phyloP scores from a whole-genome alignment of 2,113 vertebrate species.

The Leucopternis melanops region DNA sequence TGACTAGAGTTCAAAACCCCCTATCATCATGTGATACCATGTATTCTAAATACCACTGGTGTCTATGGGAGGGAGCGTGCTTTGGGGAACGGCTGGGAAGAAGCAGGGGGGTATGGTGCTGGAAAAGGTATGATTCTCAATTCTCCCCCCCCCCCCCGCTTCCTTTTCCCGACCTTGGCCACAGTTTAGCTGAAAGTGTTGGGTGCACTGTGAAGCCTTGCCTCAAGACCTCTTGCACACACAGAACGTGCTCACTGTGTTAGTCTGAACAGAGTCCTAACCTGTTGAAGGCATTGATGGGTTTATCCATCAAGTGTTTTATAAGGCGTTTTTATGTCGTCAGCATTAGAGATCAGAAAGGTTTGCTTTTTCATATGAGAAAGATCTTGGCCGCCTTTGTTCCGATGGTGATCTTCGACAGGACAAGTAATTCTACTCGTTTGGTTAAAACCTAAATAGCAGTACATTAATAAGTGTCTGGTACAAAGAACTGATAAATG shows the following conservation, averaged over 20 bases:
- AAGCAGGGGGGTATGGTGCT: neutral
- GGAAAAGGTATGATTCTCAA: neutral
- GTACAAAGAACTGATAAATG: slow-evolving; percentile 59
- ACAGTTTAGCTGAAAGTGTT: neutral
- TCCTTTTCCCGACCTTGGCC: neutral
- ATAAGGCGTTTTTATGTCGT: slow-evolving; percentile 17
- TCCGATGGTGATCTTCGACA: neutral
- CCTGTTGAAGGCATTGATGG: slow-evolving; percentile 31
- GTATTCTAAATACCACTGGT: neutral
- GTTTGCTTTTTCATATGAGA: neutral
- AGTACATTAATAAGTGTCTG: slow-evolving; percentile 50
- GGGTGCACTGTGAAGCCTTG: neutral
- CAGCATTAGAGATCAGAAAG: neutral
- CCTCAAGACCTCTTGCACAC: rapidly evolving
- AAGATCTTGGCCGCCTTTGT: neutral
- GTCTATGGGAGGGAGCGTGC: rapidly evolving
- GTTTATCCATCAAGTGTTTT: neutral
- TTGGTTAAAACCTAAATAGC: slow-evolving; percentile 61
- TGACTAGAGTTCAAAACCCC: neutral
- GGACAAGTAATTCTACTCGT: slow-evolving; percentile 26
- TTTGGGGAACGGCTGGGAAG: neutral
- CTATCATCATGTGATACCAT: rapidly evolving
- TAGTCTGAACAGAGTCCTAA: slow-evolving; percentile 47
- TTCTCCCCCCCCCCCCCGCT: rapidly evolving
- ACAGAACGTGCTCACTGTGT: neutral